Conservation (phyloP, 2,888 invertebrate species). For the Coelogynopora nodosa region DNA sequence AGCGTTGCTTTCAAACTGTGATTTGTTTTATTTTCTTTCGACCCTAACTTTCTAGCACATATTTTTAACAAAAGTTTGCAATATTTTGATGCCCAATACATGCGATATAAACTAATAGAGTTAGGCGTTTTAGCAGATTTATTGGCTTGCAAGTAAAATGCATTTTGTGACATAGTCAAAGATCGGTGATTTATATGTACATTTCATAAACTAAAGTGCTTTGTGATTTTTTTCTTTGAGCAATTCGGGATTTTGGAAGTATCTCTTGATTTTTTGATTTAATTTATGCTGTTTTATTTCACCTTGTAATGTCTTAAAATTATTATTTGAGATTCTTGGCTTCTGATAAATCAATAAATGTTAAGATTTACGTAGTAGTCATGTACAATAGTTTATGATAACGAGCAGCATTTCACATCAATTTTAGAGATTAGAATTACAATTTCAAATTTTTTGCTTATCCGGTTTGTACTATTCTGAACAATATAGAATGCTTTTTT, state of each 20-base stretch:
- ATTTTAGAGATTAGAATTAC: too few relatives aligned
- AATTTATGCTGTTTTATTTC: slow-evolving; percentile 13
- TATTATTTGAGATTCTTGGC: too few relatives aligned
- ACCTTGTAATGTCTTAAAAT: slow-evolving; percentile 16
- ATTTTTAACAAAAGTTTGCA: slow-evolving; percentile 33
- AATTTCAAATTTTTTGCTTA: too few relatives aligned
- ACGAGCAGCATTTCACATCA: too few relatives aligned
- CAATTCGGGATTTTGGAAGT: slow-evolving; percentile 21
- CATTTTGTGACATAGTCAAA: slow-evolving; percentile 3
- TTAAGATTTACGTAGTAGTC: too few relatives aligned
- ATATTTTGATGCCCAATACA: slow-evolving; percentile 16
- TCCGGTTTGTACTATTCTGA: too few relatives aligned
- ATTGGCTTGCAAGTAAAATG: slow-evolving; percentile 26
- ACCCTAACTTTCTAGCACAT: background rate
- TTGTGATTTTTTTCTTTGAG: background rate
- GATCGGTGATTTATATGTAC: slow-evolving; percentile 22
- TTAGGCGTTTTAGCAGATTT: too few relatives aligned
- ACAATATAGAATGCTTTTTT: too few relatives aligned
- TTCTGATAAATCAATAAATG: too few relatives aligned
- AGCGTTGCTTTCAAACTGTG: slow-evolving; percentile 36
- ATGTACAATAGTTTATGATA: too few relatives aligned
- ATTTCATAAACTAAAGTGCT: slow-evolving; percentile 25
- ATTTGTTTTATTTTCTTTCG: slow-evolving; percentile 32
- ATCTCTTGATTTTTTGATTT: slow-evolving; percentile 32
- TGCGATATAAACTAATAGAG: slow-evolving; percentile 5